phyloP scores from a whole-genome alignment of 2,888 invertebrate genomes.

The Zonitis immaculata region DNA sequence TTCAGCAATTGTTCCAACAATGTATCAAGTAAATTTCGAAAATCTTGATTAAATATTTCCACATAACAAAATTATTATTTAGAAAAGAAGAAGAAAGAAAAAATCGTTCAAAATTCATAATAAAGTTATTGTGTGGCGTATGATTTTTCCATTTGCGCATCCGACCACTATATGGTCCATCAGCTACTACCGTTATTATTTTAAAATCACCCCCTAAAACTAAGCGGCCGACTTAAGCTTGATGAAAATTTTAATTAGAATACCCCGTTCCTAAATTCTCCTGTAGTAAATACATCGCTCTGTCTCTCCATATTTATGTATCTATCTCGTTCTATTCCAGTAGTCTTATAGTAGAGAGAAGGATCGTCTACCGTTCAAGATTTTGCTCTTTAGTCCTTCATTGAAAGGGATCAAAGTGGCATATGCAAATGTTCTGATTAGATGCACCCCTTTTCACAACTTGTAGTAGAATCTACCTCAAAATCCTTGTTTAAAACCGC shows the following conservation, averaged over 20 bases:
- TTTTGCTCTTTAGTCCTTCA: constrained; percentile 1
- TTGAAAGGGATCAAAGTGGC: constrained; percentile 20
- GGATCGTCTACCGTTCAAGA: not conserved
- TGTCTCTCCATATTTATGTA: too few relatives aligned
- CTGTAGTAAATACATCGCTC: not conserved
- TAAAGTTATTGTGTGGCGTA: not conserved
- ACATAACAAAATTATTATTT: too few relatives aligned
- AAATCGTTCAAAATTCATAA: not conserved
- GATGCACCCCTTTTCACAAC: constrained; percentile 17
- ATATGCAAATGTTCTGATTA: constrained; percentile 26
- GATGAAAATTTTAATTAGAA: not conserved
- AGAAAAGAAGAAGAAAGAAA: too few relatives aligned
- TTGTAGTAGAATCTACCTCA: not conserved
- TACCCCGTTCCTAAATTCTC: not conserved
- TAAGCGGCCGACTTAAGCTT: not conserved
- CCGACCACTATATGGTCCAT: not conserved
- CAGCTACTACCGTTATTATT: not conserved
- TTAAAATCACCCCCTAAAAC: not conserved
- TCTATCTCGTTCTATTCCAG: not conserved
- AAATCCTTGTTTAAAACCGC: not conserved
- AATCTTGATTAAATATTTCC: constrained; percentile 11
- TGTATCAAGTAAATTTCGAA: constrained; percentile 16
- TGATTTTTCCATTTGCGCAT: not conserved
- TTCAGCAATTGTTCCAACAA: constrained; percentile 20
- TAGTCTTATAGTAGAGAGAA: not conserved